Conservation (phyloP, 2,888 invertebrate species). For the Conistra vaccinii region DNA sequence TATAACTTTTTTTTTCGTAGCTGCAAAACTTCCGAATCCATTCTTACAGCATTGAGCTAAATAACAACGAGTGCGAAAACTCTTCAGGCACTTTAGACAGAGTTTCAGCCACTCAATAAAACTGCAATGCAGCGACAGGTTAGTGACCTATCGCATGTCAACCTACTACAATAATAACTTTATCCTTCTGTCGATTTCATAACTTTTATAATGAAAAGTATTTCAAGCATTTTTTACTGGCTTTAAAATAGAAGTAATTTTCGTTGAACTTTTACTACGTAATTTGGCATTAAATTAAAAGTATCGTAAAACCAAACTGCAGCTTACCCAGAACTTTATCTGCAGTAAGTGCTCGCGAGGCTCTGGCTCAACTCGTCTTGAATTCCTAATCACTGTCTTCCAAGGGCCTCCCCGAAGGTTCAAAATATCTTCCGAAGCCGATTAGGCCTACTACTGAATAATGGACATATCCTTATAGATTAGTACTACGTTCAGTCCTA, state of each 20-base stretch:
- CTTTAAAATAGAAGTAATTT: conserved; percentile 15
- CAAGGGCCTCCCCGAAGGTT: neutral
- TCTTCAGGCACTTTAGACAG: neutral
- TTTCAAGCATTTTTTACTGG: neutral
- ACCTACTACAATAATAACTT: conserved; percentile 33
- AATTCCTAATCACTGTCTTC: neutral
- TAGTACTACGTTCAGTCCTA: neutral
- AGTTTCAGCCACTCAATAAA: conserved; percentile 29
- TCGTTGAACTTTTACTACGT: conserved; percentile 14
- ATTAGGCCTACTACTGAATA: neutral
- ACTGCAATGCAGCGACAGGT: conserved; percentile 24
- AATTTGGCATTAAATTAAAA: conserved; percentile 15
- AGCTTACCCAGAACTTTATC: neutral
- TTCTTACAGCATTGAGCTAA: too few species aligned
- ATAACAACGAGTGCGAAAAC: conserved; percentile 1
- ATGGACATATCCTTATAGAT: neutral
- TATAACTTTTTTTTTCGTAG: neutral
- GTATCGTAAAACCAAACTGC: neutral
- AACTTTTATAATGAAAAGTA: conserved; percentile 16
- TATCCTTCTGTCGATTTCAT: conserved; percentile 31
- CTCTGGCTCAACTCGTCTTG: neutral
- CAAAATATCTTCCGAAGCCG: neutral
- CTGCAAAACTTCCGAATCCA: neutral
- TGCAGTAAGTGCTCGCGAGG: conserved; percentile 17
- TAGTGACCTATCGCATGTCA: conserved; percentile 50